These are phyloP conservation scores for Cuculus canorus DNA, from an alignment of 2,797 vertebrate genomes.

Conservation along the genomic window DNA sequence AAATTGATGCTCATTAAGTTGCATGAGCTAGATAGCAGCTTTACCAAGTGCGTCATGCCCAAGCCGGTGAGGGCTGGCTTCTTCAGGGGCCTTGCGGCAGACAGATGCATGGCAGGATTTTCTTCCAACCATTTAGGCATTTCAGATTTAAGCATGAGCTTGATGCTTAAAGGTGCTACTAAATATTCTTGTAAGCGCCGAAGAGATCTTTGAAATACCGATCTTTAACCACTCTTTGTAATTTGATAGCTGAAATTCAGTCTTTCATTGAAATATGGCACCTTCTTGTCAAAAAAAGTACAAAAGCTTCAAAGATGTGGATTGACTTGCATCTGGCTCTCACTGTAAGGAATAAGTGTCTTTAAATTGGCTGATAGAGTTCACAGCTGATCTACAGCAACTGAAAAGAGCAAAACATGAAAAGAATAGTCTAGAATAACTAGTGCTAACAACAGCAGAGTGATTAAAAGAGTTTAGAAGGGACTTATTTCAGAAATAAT, in stretches of 20 bases:
- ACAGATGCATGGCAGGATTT: not conserved
- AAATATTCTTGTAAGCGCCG: constrained; percentile 8
- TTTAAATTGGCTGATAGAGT: constrained; percentile 49
- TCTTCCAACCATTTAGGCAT: not conserved
- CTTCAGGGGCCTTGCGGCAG: not conserved
- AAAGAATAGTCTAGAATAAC: not conserved
- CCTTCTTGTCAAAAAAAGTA: constrained; percentile 16
- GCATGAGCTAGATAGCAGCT: not conserved
- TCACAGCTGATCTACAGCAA: constrained; percentile 30
- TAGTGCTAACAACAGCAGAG: not conserved
- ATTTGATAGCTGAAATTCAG: constrained; percentile 19
- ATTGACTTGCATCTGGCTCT: constrained; percentile 34
- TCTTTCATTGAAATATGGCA: constrained; percentile 19
- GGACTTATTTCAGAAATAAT: not conserved
- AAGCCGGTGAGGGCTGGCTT: not conserved
- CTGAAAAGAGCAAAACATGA: constrained; percentile 10
- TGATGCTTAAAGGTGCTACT: not conserved
- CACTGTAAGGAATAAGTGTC: constrained; percentile 8
- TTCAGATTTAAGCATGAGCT: not conserved
- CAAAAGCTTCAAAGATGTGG: constrained; percentile 49
- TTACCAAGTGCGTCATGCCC: not conserved
- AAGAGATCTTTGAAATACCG: constrained; percentile 23
- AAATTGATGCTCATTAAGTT: not conserved
- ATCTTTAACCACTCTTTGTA: constrained; percentile 18
- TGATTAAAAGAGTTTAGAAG: constrained; percentile 39